Percentiles rank a stretch among this genome's conserved stretches.
These are phyloP conservation scores for Lerista edwardsae DNA, from an alignment of 2,797 vertebrate species.

Conservation along the genomic window DNA sequence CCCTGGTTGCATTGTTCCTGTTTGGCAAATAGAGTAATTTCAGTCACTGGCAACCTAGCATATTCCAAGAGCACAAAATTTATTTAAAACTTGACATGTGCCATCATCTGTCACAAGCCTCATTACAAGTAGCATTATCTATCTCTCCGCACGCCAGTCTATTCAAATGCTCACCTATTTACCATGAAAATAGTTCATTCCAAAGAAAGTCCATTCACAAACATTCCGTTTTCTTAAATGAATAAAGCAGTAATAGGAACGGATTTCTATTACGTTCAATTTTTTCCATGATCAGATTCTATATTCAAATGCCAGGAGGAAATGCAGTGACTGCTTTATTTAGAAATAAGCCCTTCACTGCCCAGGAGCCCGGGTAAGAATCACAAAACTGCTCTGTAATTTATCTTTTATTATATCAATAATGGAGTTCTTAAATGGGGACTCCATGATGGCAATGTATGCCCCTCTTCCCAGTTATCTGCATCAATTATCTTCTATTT, in stretches of 20 bases:
- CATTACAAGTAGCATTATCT: background rate
- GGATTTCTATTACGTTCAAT: slow-evolving; percentile 15
- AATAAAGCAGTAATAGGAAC: slow-evolving; percentile 16
- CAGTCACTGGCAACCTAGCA: background rate
- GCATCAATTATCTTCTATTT: background rate
- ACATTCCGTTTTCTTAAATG: background rate
- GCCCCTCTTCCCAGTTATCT: background rate
- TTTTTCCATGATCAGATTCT: slow-evolving; percentile 25
- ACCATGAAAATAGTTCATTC: slow-evolving; percentile 19
- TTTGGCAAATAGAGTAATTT: background rate
- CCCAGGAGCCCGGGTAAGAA: background rate
- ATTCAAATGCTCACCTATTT: slow-evolving; percentile 15
- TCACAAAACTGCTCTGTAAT: background rate
- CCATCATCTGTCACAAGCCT: background rate
- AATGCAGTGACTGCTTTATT: slow-evolving; percentile 21
- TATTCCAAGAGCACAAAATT: background rate
- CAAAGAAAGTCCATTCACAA: background rate
- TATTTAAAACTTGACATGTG: background rate
- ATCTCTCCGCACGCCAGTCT: slow-evolving; percentile 15
- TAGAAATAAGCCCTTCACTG: slow-evolving; percentile 12
- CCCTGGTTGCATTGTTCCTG: fast-evolving
- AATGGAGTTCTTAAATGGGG: background rate
- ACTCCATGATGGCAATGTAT: background rate
- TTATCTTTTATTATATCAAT: background rate
- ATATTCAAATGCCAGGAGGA: slow-evolving; percentile 15